Evolutionary conservation across 2,113 vertebrate species (phyloP).

Genomic region (Nesoenas mayeri): DNA sequence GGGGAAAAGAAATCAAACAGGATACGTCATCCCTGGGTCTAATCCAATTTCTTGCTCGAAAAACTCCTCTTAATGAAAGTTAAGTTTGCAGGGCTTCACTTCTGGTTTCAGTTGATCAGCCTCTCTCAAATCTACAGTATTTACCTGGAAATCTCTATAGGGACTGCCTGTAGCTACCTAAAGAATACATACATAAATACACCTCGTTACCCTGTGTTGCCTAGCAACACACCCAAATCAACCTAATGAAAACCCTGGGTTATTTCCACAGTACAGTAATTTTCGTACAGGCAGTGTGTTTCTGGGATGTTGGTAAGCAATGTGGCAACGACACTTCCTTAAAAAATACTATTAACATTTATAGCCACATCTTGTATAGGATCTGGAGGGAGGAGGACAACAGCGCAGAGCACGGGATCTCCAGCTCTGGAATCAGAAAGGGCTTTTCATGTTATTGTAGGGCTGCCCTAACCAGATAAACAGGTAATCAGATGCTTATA

Average conservation of each 20-base stretch:
- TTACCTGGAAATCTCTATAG: background rate
- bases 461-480: background rate
- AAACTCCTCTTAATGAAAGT: background rate
- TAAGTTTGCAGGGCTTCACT: background rate
- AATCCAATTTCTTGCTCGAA: conserved; percentile 25
- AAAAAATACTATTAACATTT: background rate
- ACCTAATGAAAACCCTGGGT: background rate
- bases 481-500: background rate
- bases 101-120: background rate
- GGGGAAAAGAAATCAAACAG: conserved; percentile 66
- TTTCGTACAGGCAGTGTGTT: background rate
- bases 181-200: background rate
- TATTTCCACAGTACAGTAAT: background rate
- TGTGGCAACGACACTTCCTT: accelerated
- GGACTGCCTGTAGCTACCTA: background rate
- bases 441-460: background rate
- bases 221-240: conserved; percentile 40
- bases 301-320: background rate
- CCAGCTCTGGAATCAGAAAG: background rate
- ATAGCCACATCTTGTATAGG: accelerated
- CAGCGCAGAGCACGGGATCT: background rate
- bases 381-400: background rate
- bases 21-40: conserved; percentile 52
- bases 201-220: background rate
- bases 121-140: background rate